These are phyloP conservation scores for Hecatera dysodea DNA, from an alignment of 2,888 invertebrate genomes.

Conservation along the genomic window DNA sequence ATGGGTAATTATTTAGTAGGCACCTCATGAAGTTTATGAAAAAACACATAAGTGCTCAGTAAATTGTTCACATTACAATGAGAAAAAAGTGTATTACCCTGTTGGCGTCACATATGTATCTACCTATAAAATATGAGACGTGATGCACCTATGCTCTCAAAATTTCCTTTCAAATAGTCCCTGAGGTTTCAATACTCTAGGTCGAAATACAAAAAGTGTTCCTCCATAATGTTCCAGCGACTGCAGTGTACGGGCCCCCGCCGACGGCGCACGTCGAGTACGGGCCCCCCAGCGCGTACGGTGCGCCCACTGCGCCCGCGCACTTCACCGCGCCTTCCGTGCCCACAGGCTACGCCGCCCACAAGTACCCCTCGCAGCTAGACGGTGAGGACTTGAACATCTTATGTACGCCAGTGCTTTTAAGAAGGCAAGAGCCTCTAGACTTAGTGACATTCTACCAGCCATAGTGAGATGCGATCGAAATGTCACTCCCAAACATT, in stretches of 20 bases:
- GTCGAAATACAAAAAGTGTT: neutral
- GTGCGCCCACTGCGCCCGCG: slow-evolving; percentile 85
- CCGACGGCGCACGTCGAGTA: slow-evolving; percentile 82
- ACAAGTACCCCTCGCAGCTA: slow-evolving; percentile 85
- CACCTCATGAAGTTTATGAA: neutral
- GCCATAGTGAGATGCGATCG: too few species aligned
- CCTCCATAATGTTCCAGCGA: slow-evolving; percentile 71
- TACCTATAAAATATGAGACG: neutral
- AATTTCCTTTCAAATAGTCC: neutral
- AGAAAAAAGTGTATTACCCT: too few species aligned
- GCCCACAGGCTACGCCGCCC: slow-evolving; percentile 84
- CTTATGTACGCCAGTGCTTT: neutral
- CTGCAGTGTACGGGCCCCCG: slow-evolving; percentile 83
- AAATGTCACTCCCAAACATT: neutral
- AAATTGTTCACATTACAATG: too few species aligned
- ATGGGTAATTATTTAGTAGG: too few species aligned
- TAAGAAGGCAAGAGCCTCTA: neutral
- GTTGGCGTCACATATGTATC: too few species aligned
- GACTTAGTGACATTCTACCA: neutral
- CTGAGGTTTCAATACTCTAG: fast-evolving
- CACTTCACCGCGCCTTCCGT: slow-evolving; percentile 81
- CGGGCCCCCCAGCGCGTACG: slow-evolving; percentile 82
- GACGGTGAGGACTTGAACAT: slow-evolving; percentile 79
- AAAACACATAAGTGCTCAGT: neutral
- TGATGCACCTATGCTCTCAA: neutral